phyloP scores from a whole-genome alignment of 2,797 vertebrate species.

The Phalloptychus januarius region DNA sequence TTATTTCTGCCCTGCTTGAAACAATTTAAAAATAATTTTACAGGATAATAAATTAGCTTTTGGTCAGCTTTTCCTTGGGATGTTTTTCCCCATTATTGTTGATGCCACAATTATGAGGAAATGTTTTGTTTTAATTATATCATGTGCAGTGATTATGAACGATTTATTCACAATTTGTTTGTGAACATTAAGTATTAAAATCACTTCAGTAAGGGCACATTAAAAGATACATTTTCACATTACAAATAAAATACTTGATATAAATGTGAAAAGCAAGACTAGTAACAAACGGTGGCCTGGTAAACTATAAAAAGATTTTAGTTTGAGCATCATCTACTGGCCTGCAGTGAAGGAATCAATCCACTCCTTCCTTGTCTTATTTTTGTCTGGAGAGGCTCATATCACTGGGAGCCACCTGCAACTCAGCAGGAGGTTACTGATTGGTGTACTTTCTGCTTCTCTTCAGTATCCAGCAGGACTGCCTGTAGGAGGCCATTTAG shows the following conservation, averaged over 20 bases:
- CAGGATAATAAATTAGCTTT: background rate
- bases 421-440: slow-evolving; percentile 8
- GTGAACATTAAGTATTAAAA: background rate
- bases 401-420: background rate
- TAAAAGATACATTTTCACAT: background rate
- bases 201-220: background rate
- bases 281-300: background rate
- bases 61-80: background rate
- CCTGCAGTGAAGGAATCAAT: background rate
- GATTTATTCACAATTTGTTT: background rate
- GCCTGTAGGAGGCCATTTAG: background rate
- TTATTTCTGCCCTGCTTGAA: background rate
- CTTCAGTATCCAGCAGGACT: background rate
- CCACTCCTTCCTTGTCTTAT: background rate
- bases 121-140: too few species aligned
- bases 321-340: background rate
- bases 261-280: background rate
- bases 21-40: background rate
- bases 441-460: background rate
- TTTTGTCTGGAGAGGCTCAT: background rate
- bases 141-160: too few species aligned
- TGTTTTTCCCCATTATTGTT: background rate
- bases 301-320: too few species aligned
- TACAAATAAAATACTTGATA: background rate
- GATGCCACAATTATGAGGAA: too few species aligned